Base-by-base conservation (phyloP, 2,797 vertebrate species). In the Lerista edwardsae region DNA sequence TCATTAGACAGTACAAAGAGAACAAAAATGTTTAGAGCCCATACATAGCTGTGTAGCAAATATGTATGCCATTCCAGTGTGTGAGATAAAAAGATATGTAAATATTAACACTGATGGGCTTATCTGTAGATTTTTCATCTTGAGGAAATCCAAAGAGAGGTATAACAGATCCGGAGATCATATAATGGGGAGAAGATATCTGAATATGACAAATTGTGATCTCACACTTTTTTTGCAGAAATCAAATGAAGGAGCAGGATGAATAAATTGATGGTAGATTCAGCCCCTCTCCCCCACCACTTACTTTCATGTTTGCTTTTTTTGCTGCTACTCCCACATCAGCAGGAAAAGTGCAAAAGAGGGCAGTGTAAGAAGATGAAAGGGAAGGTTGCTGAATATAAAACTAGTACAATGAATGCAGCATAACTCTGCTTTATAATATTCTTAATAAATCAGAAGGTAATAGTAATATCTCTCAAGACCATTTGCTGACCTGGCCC, bases 321-420 rank as follows among this genome's bases (percentile, higher is more conserved):
- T 74, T 34, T 57, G 5, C 71, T 41, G 86, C 29, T 81, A 65
- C 84, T 89, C 23, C 15, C 88, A 0, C 14, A 75, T 67, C 15
- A 68, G 31, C 7, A 55, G 10, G 57, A 82, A 64, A 55, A 85
- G 10, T 19, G 76, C 23, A 55, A 23, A 87, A 51, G 79, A 65
- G 81, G 90, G 10, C 47, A 75, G 61, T 27, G 4, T 34, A 75
- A 88, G 29, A 41, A 57, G 55, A 72, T 57, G 67, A 86, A 82
- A 84, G 0, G 12, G 79, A 78, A 75, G 55, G 25, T 80, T 84
- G 75, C 79, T 55, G 15, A 19, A 9, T 88, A 68, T 82, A 47
- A 44, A 87, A 86, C 69, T 84, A 83, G 80, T 74, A 34, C 51
- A 68, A 76, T 67, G 61, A 68, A 76, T 67, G 61, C n/a, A 80